Percentiles rank a stretch among this genome's conserved stretches.
Conservation (phyloP, 2,113 vertebrate genomes). For the Psophia crepitans region DNA sequence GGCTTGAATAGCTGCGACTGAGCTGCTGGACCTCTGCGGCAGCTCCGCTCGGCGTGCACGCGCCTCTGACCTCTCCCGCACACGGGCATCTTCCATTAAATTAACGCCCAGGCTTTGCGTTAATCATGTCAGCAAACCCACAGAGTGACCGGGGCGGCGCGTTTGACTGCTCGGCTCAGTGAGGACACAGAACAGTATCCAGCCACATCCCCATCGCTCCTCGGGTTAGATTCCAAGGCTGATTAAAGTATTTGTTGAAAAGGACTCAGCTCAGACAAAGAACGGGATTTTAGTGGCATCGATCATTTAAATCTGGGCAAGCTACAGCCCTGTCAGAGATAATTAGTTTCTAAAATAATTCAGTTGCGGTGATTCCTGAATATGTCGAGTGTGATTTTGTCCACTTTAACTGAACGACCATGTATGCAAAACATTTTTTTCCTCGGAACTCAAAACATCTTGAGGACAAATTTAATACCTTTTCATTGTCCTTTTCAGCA, state of each 20-base stretch:
- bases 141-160: fast-evolving
- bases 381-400: neutral
- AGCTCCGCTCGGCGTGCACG: fast-evolving
- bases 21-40: neutral
- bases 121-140: neutral
- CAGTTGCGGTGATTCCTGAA: neutral
- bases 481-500: neutral
- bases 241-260: neutral
- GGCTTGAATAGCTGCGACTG: neutral
- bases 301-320: neutral
- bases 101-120: neutral
- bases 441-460: neutral
- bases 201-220: neutral
- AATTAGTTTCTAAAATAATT: neutral
- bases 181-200: neutral
- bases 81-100: neutral
- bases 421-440: neutral
- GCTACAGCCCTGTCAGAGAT: neutral
- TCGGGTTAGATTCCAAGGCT: neutral
- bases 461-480: neutral
- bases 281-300: neutral
- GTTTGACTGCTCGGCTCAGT: neutral
- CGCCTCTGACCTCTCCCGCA: neutral
- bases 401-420: neutral
- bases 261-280: neutral